Percentiles rank a stretch among this genome's conserved stretches.
Evolutionary conservation across 2,113 vertebrate species (phyloP).

Genomic region (Tinamus guttatus): DNA sequence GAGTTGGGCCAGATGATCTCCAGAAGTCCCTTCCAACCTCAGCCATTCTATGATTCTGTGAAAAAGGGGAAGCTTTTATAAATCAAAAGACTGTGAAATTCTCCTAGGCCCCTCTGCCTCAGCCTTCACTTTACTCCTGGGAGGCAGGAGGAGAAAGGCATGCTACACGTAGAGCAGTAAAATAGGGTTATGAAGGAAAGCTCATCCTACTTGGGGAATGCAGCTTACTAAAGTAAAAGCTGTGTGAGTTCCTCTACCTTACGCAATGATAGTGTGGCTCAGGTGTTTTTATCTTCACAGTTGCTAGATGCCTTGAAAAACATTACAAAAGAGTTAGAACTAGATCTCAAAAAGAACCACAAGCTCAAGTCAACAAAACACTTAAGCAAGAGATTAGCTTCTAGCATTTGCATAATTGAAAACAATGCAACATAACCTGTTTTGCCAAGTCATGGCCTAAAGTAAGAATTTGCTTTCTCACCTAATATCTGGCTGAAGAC

Average conservation of each 20-base stretch:
- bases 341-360: background rate
- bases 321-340: background rate
- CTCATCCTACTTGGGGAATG: background rate
- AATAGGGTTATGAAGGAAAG: background rate
- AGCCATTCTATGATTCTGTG: background rate
- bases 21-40: too few relatives aligned
- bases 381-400: background rate
- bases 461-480: background rate
- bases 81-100: background rate
- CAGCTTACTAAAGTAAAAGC: background rate
- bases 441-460: background rate
- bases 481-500: background rate
- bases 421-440: background rate
- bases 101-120: background rate
- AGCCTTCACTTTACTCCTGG: background rate
- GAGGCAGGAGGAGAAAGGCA: background rate
- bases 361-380: background rate
- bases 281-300: background rate
- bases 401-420: background rate
- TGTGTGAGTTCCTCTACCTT: background rate
- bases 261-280: background rate
- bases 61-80: background rate
- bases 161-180: background rate
- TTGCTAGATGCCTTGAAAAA: conserved; percentile 6
- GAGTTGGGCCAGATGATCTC: too few relatives aligned